These are phyloP conservation scores for Nomada hirtipes DNA, from an alignment of 2,888 invertebrate genomes.

Conservation along the genomic window DNA sequence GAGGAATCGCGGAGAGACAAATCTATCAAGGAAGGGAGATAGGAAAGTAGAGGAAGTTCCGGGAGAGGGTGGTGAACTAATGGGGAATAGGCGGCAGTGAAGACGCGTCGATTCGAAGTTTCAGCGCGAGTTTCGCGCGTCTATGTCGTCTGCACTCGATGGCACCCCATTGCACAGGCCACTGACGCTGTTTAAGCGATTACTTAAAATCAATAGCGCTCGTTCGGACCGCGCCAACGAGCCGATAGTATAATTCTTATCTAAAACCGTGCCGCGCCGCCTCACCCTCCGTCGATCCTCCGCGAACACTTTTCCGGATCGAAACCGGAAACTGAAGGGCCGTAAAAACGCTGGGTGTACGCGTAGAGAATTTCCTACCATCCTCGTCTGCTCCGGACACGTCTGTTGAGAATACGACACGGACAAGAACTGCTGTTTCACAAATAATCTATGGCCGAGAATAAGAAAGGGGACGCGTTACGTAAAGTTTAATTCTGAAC, in stretches of 20 bases:
- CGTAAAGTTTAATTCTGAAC: no score
- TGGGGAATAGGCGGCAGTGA: conserved; percentile 9
- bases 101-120: conserved; percentile 31
- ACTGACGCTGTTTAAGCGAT: conserved; percentile 75
- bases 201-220: conserved; percentile 77
- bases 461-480: no score
- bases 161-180: conserved; percentile 59
- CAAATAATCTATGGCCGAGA: no score
- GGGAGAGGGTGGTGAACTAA: conserved; percentile 25
- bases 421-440: no score
- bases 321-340: neutral
- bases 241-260: conserved; percentile 65
- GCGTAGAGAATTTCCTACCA: no score
- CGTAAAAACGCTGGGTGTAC: neutral
- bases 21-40: neutral
- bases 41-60: conserved; percentile 3
- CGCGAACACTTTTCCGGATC: neutral
- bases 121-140: conserved; percentile 42
- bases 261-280: conserved; percentile 22
- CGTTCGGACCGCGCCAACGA: conserved; percentile 60
- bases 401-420: no score
- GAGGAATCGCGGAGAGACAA: conserved; percentile 28
- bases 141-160: conserved; percentile 59
- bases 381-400: no score
- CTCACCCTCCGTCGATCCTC: neutral